These are phyloP conservation scores for Zonitis immaculata DNA, from an alignment of 2,888 invertebrate genomes.

Conservation along the genomic window DNA sequence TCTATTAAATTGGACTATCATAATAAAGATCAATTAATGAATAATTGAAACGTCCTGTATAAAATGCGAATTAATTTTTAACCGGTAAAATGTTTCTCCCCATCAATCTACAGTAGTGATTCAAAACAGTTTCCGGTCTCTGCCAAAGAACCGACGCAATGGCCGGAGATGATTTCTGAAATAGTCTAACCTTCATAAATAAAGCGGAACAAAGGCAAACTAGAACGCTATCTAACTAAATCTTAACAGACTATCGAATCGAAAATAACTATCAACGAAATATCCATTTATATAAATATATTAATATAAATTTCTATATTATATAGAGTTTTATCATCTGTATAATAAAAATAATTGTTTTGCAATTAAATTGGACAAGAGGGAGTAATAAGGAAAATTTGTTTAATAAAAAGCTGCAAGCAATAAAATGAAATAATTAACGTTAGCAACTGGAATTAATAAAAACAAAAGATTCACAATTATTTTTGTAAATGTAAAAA, in stretches of 20 bases:
- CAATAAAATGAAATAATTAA: conserved; percentile 10
- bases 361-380: background rate
- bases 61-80: background rate
- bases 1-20: too few species aligned
- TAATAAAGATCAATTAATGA: too few species aligned
- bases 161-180: background rate
- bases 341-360: too few species aligned
- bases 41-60: background rate
- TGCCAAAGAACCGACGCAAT: background rate
- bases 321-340: too few species aligned
- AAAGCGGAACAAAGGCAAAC: background rate
- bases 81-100: background rate
- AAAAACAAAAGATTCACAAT: conserved; percentile 2
- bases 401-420: background rate
- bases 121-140: background rate
- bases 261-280: too few species aligned
- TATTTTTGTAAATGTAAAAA: background rate
- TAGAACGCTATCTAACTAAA: background rate
- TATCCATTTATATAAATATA: too few species aligned
- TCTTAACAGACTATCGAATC: background rate
- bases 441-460: conserved; percentile 6
- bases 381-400: background rate
- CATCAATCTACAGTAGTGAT: background rate
- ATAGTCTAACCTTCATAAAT: background rate
- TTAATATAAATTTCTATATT: too few species aligned